Conservation (phyloP, 2,113 vertebrate genomes). For the Stictonetta naevosa region DNA sequence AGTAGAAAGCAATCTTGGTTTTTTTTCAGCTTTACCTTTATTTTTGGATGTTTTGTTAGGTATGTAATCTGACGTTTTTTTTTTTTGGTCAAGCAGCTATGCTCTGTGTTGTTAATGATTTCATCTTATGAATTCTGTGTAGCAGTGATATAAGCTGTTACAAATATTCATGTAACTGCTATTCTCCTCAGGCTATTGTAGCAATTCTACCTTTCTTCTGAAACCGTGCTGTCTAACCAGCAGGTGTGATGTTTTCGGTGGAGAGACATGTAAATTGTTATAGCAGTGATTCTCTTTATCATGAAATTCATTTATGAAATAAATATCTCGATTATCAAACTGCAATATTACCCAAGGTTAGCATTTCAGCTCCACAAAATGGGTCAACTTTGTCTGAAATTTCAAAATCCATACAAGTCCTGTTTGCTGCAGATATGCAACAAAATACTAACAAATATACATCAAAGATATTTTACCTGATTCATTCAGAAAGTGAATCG, state of each 20-base stretch:
- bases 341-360: background rate
- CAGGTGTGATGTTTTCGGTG: background rate
- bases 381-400: background rate
- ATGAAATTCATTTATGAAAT: background rate
- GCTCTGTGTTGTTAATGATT: background rate
- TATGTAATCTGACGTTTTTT: background rate
- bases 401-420: background rate
- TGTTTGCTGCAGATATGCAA: background rate
- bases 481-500: constrained; percentile 93
- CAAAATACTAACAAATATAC: background rate
- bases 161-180: background rate
- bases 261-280: background rate
- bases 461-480: constrained; percentile 78
- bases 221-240: background rate
- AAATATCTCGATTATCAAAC: background rate
- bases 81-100: background rate
- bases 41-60: background rate
- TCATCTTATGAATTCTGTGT: background rate
- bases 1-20: background rate
- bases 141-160: background rate
- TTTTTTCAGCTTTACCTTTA: background rate
- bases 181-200: background rate
- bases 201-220: background rate
- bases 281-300: background rate
- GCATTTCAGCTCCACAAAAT: background rate